Percentiles rank a stretch among this genome's conserved stretches.
Conservation (phyloP, 2,888 invertebrate species). For the Hofmannophila pseudospretella region DNA sequence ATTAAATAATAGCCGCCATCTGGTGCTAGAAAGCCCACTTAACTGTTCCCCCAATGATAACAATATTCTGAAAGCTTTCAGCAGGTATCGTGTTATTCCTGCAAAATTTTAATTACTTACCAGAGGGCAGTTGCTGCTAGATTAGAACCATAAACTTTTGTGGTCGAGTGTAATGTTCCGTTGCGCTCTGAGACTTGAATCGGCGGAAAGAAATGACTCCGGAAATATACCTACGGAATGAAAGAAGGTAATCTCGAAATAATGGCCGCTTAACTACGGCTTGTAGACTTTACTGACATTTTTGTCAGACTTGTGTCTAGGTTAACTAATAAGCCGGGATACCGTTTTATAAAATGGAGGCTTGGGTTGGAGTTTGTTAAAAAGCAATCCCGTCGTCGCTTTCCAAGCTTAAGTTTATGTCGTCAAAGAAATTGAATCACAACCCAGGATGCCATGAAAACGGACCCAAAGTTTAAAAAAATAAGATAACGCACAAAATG, state of each 20-base stretch:
- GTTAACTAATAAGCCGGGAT: too few relatives aligned
- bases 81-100: conserved; percentile 12
- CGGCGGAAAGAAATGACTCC: conserved; percentile 1
- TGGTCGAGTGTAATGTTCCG: not conserved
- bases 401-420: too few relatives aligned
- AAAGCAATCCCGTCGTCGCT: too few relatives aligned
- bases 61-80: conserved; percentile 12
- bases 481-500: not conserved
- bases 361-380: too few relatives aligned
- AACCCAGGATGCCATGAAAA: too few relatives aligned
- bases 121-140: conserved; percentile 11
- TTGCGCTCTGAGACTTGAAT: not conserved
- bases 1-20: conserved; percentile 34
- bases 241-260: conserved; percentile 1
- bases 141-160: conserved; percentile 8
- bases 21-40: conserved; percentile 20
- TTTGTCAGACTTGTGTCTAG: too few relatives aligned
- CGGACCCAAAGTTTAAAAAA: too few relatives aligned
- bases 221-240: too few relatives aligned
- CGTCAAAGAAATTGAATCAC: too few relatives aligned
- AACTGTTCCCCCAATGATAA: conserved; percentile 8
- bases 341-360: too few relatives aligned
- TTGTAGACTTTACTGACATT: not conserved
- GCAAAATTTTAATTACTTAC: conserved; percentile 18
- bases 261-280: not conserved